Evolutionary conservation across 2,888 invertebrate species (phyloP), one percentile per base, ranked within the genome.

Genomic region (Parnassius glacialis): DNA sequence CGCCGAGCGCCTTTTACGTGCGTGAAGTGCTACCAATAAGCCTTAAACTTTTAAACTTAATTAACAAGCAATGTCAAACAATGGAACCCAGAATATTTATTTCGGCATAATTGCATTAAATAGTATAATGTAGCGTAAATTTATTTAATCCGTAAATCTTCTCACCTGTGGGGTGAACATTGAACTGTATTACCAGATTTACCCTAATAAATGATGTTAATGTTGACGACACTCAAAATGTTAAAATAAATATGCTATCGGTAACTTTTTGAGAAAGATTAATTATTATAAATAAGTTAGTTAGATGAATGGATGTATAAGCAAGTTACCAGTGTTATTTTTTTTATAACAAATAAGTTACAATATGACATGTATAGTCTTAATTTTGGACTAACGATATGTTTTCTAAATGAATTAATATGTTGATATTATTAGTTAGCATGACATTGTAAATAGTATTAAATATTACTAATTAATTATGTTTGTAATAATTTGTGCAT

Each of bases 241-340:
- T 34, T 34, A 34, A 34, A 34, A 34, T 48, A 52, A 59, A 44
- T 20, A 41, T 52, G 20, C 45, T 55, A 12, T 65, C 53, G 13
- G 50, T 59, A 60, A 60, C 42, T 47, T 57, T 52, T 52, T 52
- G 34, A 34, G 34, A 48, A 59, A 20, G n/a, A 52, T 3, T 13
- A 52, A 52, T 52, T 0, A 48, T 52, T 52, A 16, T 45, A 52
- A 51, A 34, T 57, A 62, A 42, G 42, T 43, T 58, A 42, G 42
- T 43, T 48, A 52, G 20, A 34, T 50, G 47, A 56, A 52, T 47
- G 44, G 20, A 52, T 48, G 56, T 55, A 56, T 59, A 11, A 58
- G 50, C 52, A 57, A 64, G 64, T 64, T 64, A 64, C 64, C 64
- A 64, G 52, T 64, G 64, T 60, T 63, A 12, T 56, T 62, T 58